phyloP scores from a whole-genome alignment of 2,888 invertebrate genomes.

The Clivina fossor region DNA sequence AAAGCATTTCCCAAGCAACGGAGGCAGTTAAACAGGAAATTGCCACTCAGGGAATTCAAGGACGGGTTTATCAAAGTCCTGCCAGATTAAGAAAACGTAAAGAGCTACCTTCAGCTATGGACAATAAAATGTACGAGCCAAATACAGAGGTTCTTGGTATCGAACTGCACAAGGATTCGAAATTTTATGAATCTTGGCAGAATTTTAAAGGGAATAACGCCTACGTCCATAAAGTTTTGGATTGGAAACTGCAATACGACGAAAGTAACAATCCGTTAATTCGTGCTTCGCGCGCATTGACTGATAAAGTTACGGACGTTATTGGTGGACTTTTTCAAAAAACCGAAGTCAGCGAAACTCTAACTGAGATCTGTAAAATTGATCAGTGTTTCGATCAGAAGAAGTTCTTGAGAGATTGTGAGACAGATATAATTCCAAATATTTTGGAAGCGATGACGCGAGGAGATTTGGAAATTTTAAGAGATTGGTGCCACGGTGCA shows the following conservation, averaged over 20 bases:
- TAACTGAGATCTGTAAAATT: slow-evolving; percentile 96
- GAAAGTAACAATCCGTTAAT: slow-evolving; percentile 96
- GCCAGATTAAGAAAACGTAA: slow-evolving; percentile 73
- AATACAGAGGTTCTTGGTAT: slow-evolving; percentile 86
- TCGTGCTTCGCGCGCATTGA: slow-evolving; percentile 84
- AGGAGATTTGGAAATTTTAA: slow-evolving; percentile 80
- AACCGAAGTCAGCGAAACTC: slow-evolving; percentile 93
- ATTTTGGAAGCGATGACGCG: slow-evolving; percentile 94
- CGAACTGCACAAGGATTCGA: slow-evolving; percentile 95
- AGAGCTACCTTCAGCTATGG: slow-evolving; percentile 61
- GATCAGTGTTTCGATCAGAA: slow-evolving; percentile 93
- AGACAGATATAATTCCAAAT: slow-evolving; percentile 96
- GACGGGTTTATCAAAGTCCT: slow-evolving; percentile 79
- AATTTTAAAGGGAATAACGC: slow-evolving; percentile 97
- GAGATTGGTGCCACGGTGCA: slow-evolving; percentile 98
- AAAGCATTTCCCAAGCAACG: slow-evolving; percentile 81
- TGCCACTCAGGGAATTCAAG: slow-evolving; percentile 60
- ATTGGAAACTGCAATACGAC: slow-evolving; percentile 97
- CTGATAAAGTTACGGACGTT: slow-evolving; percentile 85
- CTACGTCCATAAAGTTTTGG: slow-evolving; percentile 93
- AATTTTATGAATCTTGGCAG: slow-evolving; percentile 97
- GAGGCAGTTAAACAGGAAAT: slow-evolving; percentile 91
- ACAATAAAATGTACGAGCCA: slow-evolving; percentile 65
- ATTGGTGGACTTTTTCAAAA: slow-evolving; percentile 88
- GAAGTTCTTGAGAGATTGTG: slow-evolving; percentile 88